phyloP scores from a whole-genome alignment of 2,888 invertebrate species.

The Agrenia bidenticulata region DNA sequence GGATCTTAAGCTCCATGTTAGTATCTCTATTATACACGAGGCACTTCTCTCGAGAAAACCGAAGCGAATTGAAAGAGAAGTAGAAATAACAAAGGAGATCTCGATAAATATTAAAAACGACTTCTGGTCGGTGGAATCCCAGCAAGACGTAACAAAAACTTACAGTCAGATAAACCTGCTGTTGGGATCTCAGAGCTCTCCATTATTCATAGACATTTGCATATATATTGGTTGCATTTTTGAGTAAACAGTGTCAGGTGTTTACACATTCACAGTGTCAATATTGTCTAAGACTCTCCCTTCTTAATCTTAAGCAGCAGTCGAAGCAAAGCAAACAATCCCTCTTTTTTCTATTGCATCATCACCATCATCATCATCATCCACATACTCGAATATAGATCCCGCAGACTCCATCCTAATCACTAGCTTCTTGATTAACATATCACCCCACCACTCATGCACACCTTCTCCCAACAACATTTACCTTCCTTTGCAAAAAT shows the following conservation, averaged over 20 bases:
- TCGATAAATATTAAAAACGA: slow-evolving; percentile 54
- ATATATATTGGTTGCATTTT: slow-evolving; percentile 55
- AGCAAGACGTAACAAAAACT: slow-evolving; percentile 51
- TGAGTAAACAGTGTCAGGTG: slow-evolving; percentile 55
- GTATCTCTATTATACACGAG: not conserved
- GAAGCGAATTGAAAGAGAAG: slow-evolving; percentile 52
- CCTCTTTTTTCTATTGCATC: slow-evolving; percentile 40
- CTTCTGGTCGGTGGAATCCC: slow-evolving; percentile 50
- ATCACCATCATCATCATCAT: slow-evolving; percentile 33
- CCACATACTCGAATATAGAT: not conserved
- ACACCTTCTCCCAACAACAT: slow-evolving; percentile 16
- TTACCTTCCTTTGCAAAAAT: not conserved
- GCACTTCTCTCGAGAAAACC: slow-evolving; percentile 16
- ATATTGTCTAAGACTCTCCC: slow-evolving; percentile 54
- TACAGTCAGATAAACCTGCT: slow-evolving; percentile 52
- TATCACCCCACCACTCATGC: slow-evolving; percentile 26
- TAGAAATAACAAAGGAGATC: slow-evolving; percentile 53
- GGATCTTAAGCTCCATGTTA: not conserved
- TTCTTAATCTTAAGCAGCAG: slow-evolving; percentile 54
- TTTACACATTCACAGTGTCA: slow-evolving; percentile 54
- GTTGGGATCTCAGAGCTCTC: slow-evolving; percentile 53
- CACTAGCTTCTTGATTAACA: slow-evolving; percentile 44
- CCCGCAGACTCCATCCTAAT: slow-evolving; percentile 44
- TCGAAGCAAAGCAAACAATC: slow-evolving; percentile 53
- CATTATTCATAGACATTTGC: slow-evolving; percentile 55